These are phyloP conservation scores for Bombus fervidus DNA, from an alignment of 1,140 invertebrate genomes.

Conservation along the genomic window DNA sequence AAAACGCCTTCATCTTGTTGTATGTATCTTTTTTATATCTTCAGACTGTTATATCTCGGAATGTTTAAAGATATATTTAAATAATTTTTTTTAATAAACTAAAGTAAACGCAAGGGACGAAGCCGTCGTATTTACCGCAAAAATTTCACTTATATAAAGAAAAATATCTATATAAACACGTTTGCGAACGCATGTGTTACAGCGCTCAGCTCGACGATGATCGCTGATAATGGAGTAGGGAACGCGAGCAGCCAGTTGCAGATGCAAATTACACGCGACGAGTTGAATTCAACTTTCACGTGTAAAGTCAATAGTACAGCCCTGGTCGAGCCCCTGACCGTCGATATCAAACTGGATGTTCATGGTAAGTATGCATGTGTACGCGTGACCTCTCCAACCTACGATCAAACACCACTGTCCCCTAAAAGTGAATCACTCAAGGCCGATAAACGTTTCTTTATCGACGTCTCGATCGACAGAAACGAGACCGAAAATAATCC, in stretches of 20 bases:
- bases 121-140: too few species aligned
- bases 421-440: slow-evolving; percentile 20
- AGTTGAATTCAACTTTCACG: slow-evolving; percentile 89
- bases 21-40: too few species aligned
- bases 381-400: too few species aligned
- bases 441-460: slow-evolving; percentile 36
- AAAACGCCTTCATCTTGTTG: too few species aligned
- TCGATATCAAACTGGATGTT: slow-evolving; percentile 88
- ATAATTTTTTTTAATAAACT: background rate
- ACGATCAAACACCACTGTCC: background rate
- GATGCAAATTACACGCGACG: slow-evolving; percentile 88
- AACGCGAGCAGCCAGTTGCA: slow-evolving; percentile 85
- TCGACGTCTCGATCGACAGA: slow-evolving; percentile 16
- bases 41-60: background rate
- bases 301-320: slow-evolving; percentile 90
- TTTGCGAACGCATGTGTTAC: slow-evolving; percentile 48
- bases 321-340: slow-evolving; percentile 86
- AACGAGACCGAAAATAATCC: slow-evolving; percentile 20
- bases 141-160: background rate
- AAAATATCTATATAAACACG: background rate
- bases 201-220: slow-evolving; percentile 76
- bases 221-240: slow-evolving; percentile 84
- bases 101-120: too few species aligned
- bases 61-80: background rate
- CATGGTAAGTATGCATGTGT: slow-evolving; percentile 86